Evolutionary conservation across 2,888 invertebrate species (phyloP).

Genomic region (Stenoptilia bipunctidactyla): DNA sequence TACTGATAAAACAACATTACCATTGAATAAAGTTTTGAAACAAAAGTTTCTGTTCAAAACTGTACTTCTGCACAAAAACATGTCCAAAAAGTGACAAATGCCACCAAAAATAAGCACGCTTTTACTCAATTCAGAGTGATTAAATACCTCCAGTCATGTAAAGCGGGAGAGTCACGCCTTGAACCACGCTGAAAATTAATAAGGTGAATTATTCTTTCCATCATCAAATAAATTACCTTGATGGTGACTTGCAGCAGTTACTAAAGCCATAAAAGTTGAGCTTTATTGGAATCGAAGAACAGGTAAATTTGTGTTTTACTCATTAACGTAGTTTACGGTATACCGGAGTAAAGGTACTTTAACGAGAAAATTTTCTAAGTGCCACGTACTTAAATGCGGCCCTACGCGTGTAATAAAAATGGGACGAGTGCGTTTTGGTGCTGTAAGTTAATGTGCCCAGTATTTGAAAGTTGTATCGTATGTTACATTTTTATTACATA

Average conservation of each 20-base stretch:
- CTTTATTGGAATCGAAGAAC: slow-evolving; percentile 50
- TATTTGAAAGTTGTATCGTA: no score
- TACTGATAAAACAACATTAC: background rate
- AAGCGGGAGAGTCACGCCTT: slow-evolving; percentile 45
- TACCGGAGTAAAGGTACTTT: no score
- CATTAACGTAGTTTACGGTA: background rate
- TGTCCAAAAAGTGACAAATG: no score
- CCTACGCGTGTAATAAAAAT: background rate
- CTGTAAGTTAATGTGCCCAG: no score
- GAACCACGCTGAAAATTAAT: slow-evolving; percentile 55
- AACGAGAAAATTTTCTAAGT: background rate
- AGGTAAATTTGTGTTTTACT: slow-evolving; percentile 15
- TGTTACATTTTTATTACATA: no score
- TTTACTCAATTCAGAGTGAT: background rate
- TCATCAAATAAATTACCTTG: slow-evolving; percentile 57
- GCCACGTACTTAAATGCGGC: background rate
- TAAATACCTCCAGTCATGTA: slow-evolving; percentile 26
- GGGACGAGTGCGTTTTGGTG: background rate
- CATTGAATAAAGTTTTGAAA: background rate
- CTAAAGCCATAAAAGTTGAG: slow-evolving; percentile 40
- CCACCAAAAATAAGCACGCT: no score
- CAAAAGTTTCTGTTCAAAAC: no score
- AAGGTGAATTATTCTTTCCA: slow-evolving; percentile 59
- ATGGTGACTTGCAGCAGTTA: slow-evolving; percentile 50
- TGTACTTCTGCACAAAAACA: no score